A percentile compares a stretch with the other conserved stretches of the same genome.
These are phyloP conservation scores for Pan paniscus DNA, from an alignment of 2,113 vertebrate genomes.

Conservation along the genomic window DNA sequence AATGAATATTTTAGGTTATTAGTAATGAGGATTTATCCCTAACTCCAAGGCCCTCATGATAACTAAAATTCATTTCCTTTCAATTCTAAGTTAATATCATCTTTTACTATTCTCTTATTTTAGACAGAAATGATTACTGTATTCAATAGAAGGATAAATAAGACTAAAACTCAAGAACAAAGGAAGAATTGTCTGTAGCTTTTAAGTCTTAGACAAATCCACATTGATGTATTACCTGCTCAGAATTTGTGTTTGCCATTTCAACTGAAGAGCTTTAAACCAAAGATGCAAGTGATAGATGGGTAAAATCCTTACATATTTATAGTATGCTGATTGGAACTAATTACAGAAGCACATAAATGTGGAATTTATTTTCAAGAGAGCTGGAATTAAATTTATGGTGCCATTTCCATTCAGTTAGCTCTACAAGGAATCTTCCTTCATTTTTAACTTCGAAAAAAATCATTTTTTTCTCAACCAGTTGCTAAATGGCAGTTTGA, in stretches of 20 bases:
- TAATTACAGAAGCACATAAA: slow-evolving; percentile 68
- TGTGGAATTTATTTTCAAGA: slow-evolving; percentile 65
- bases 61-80: neutral
- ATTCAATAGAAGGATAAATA: slow-evolving; percentile 12
- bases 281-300: slow-evolving; percentile 33
- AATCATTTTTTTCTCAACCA: neutral
- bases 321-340: slow-evolving; percentile 64
- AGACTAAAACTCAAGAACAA: slow-evolving; percentile 10
- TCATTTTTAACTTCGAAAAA: slow-evolving; percentile 55
- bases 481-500: slow-evolving; percentile 33
- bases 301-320: slow-evolving; percentile 63
- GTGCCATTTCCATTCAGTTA: slow-evolving; percentile 57
- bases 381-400: slow-evolving; percentile 56
- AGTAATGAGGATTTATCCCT: neutral
- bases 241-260: slow-evolving; percentile 29
- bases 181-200: neutral
- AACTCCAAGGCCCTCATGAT: neutral
- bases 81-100: neutral
- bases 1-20: neutral
- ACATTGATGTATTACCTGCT: neutral
- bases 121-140: slow-evolving; percentile 39
- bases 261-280: slow-evolving; percentile 30
- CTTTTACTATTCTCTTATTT: neutral
- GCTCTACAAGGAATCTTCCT: slow-evolving; percentile 35
- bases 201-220: neutral